Base-by-base conservation (phyloP, 2,113 vertebrate species). In the Callopanchax toddi region DNA sequence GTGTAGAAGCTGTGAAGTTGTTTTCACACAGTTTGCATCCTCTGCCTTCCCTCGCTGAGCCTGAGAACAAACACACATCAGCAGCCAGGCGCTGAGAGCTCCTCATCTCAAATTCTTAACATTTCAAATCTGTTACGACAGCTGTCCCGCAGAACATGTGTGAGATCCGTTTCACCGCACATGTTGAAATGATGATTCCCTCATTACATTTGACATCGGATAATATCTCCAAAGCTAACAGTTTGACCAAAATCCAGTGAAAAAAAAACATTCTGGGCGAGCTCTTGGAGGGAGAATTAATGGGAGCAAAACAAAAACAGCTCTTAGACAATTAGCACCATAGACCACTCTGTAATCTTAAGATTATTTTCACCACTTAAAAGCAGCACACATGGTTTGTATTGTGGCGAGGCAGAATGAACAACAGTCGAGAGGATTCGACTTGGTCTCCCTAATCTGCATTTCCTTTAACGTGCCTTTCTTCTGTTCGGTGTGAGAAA, bases 321-420 rank as follows among this genome's bases (percentile, higher is more conserved):
- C 87, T 89, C 77, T 79, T 81, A 89, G 86, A 87, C 87, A 88
- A 91, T 92, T 90, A 91, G 82, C 88, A 86, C 79, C 86, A 86
- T 71, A 88, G 78, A 85, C 79, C 82, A 86, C 87, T 87, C 86
- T 86, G 81, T 91, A 90, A 91, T 91, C 84, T 89, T 87, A 84
- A 76, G 74, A 91, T 91, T 90, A 87, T 89, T 89, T 86, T 80
- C 86, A 78, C 91, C 85, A 90, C 89, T 91, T 89, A 85, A 89
- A 90, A 89, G 87, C 82, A 79, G 78, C 83, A 87, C 87, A 89
- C 86, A 87, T 89, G 83, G 84, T 89, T 87, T 74, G 79, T 76
- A 71, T 84, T 89, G 87, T 80, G 84, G 81, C 55, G 49, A 74
- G 83, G 83, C 81, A 77, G 71, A 85, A 82, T 70, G 86, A 89